Conservation (phyloP, 2,113 vertebrate species). For the pig (Sus scrofa) region DNA sequence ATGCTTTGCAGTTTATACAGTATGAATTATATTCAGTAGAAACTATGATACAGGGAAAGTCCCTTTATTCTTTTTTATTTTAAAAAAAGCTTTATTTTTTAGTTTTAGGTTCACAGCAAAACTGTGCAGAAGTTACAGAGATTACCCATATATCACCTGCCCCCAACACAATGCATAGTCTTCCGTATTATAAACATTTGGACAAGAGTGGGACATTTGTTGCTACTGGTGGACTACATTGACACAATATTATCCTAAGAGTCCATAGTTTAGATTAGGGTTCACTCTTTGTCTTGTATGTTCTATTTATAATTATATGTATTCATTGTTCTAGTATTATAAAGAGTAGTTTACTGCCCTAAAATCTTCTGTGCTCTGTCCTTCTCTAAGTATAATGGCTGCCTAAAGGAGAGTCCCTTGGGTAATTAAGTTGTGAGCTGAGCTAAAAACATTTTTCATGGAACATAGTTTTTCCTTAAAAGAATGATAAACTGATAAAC, state of each 20-base stretch:
- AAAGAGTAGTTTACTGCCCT: neutral
- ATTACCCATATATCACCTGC: neutral
- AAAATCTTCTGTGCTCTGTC: neutral
- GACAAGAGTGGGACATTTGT: neutral
- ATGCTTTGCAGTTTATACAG: neutral
- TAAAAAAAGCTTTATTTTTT: neutral
- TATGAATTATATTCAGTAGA: neutral
- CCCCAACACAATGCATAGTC: neutral
- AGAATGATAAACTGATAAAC: neutral
- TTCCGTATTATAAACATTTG: neutral
- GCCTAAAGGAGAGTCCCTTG: neutral
- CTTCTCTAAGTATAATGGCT: neutral
- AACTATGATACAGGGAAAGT: neutral
- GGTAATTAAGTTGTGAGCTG: neutral
- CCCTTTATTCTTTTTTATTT: neutral
- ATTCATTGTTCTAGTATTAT: neutral
- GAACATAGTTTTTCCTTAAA: neutral
- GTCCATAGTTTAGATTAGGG: too few species aligned
- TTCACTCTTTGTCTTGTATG: neutral
- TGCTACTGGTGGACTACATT: neutral
- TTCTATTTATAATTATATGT: neutral
- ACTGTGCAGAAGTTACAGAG: neutral
- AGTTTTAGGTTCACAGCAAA: neutral
- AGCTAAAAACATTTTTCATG: neutral
- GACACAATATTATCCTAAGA: neutral